Evolutionary conservation across 2,888 invertebrate species (phyloP), one percentile per base, ranked within the genome.

Genomic region (Drosophila atroscutellata): DNA sequence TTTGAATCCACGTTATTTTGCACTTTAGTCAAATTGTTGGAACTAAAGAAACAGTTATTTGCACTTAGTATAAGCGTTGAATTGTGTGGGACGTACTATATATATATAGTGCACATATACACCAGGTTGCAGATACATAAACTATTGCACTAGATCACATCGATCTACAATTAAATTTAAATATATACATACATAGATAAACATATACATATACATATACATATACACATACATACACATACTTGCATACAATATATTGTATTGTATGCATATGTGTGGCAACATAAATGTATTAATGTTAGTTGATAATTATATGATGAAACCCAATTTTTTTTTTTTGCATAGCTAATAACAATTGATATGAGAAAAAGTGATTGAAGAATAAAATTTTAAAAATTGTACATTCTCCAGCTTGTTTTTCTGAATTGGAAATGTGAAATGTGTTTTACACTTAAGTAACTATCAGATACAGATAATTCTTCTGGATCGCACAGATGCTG

Each of bases 361-460:
- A 86, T 86, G 80, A 73, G 72, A 82, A 79, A 72, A 86, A 89
- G 89, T 86, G 86, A 86, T 86, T 89, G 77, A 89, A 66, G 72
- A 86, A 89, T 86, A 89, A 89, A 80, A 80, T 83, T 82, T 75
- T n/a, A 75, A 84, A 76, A 81, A 71, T 72, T 67, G 56, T 73
- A 73, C 15, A 57, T 36, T 11, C 0, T n/a, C 2, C 4, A n/a
- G 18, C 3, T 15, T 20, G n/a, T 49, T 45, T 57, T 56, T 20
- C 9, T 11, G 2, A 18, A 30, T n/a, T n/a, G 0, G 7, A 8
- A 4, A 18, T 8, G 18, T 4, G 37, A 3, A 3, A 37, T 6
- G 28, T 0, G 7, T 7, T 18, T 3, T 8, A 37, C 18, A 37
- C 18, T 37, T 37, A 18, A 18, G 39, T 28, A 32, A 24, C 11